These are phyloP conservation scores for Gymnoscopelus braueri DNA, from an alignment of 2,797 vertebrate species.

Conservation along the genomic window DNA sequence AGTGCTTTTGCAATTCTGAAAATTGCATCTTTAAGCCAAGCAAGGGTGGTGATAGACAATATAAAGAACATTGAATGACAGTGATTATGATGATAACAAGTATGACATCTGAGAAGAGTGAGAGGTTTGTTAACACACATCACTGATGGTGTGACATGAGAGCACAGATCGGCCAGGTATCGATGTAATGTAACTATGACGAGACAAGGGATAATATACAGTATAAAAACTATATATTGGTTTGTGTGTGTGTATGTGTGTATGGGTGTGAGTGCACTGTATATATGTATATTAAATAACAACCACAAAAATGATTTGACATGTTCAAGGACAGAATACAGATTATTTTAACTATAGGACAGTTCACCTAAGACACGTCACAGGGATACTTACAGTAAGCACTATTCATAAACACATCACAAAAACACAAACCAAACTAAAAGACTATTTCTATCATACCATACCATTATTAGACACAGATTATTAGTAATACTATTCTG, in stretches of 20 bases:
- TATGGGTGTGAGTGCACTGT: too few relatives aligned
- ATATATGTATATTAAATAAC: too few relatives aligned
- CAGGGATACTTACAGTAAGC: constrained; percentile 32
- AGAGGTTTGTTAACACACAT: constrained; percentile 68
- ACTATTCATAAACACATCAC: constrained; percentile 10
- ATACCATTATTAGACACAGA: constrained; percentile 4
- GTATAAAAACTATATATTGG: too few relatives aligned
- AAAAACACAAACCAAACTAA: constrained; percentile 20
- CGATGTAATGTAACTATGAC: constrained; percentile 50
- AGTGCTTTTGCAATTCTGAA: constrained; percentile 37
- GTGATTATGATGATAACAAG: constrained; percentile 63
- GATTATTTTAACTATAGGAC: constrained; percentile 43
- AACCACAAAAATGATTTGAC: constrained; percentile 9
- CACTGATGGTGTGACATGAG: constrained; percentile 57
- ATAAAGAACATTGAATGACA: constrained; percentile 69
- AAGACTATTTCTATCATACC: constrained; percentile 27
- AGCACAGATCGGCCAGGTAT: constrained; percentile 59
- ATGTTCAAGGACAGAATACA: constrained; percentile 30
- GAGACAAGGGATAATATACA: constrained; percentile 59
- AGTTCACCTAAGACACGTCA: constrained; percentile 49
- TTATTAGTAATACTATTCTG: background rate
- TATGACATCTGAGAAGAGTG: constrained; percentile 56
- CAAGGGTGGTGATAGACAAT: constrained; percentile 44
- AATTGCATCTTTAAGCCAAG: constrained; percentile 69
- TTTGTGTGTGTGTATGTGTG: too few relatives aligned